Evolutionary conservation across 1,140 invertebrate species (phyloP).

Genomic region (Leguminivora glycinivorella): DNA sequence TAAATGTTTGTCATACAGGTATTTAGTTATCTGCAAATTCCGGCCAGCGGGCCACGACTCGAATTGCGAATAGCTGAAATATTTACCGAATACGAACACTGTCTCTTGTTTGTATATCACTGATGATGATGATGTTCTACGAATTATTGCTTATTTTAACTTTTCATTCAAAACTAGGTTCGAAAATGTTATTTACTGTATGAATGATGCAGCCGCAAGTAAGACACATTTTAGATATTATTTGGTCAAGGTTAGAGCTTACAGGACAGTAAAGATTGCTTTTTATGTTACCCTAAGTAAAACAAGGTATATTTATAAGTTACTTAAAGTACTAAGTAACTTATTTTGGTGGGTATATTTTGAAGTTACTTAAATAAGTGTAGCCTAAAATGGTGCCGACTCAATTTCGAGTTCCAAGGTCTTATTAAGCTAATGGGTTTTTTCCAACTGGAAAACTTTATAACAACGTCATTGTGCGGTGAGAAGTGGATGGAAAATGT

Average conservation of each 20-base stretch:
- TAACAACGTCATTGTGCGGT: conserved; percentile 6
- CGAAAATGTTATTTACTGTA: no score
- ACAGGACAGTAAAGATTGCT: no score
- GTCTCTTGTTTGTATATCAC: neutral
- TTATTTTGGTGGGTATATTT: no score
- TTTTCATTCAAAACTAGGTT: no score
- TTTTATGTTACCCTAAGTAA: no score
- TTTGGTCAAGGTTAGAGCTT: no score
- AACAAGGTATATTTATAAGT: neutral
- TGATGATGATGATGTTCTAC: no score
- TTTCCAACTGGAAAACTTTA: conserved; percentile 8
- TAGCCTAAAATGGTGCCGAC: neutral
- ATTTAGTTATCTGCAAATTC: conserved; percentile 41
- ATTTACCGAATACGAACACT: conserved; percentile 38
- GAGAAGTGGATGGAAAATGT: neutral
- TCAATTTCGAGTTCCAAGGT: conserved; percentile 7
- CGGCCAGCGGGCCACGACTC: conserved; percentile 45
- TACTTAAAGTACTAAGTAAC: neutral
- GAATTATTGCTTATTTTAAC: no score
- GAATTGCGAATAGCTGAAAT: conserved; percentile 61
- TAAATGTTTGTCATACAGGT: conserved; percentile 29
- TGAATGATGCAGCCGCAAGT: no score
- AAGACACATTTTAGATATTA: no score
- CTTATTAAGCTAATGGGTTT: conserved; percentile 17
- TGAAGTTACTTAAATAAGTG: neutral